Conservation (phyloP, 1,140 invertebrate genomes). For the Trachymyrmex cornetzi region DNA sequence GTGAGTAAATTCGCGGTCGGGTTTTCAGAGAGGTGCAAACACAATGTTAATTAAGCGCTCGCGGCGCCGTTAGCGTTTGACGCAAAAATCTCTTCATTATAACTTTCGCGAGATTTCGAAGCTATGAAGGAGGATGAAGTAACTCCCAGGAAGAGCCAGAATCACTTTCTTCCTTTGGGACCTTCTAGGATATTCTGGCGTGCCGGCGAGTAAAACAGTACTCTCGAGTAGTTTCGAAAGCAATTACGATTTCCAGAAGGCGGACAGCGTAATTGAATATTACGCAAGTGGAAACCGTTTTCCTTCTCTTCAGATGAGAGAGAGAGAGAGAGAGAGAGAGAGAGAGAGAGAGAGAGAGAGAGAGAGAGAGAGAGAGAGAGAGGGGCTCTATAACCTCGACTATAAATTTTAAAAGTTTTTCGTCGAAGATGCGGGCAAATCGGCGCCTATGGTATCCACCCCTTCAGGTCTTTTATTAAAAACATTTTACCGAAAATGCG, state of each 20-base stretch:
- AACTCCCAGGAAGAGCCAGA: slow-evolving; percentile 15
- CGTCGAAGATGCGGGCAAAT: slow-evolving; percentile 31
- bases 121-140: slow-evolving; percentile 35
- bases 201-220: slow-evolving; percentile 32
- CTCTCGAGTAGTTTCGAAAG: slow-evolving; percentile 59
- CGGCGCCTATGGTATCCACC: slow-evolving; percentile 1
- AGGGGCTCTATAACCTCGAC: slow-evolving; percentile 3
- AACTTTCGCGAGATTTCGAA: slow-evolving; percentile 76
- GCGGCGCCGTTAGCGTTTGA: slow-evolving; percentile 20
- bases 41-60: slow-evolving; percentile 79
- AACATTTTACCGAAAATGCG: slow-evolving; percentile 9
- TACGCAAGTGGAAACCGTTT: slow-evolving; percentile 22
- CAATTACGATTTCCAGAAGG: slow-evolving; percentile 58
- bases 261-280: slow-evolving; percentile 61
- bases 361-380: too few species aligned
- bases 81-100: slow-evolving; percentile 80
- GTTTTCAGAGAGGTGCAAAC: slow-evolving; percentile 75
- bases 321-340: neutral
- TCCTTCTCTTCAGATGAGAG: neutral
- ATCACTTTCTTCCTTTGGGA: slow-evolving; percentile 65
- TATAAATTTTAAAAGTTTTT: slow-evolving; percentile 57
- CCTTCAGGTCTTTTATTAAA: slow-evolving; percentile 44
- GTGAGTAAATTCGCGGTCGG: slow-evolving; percentile 47
- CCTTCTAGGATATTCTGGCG: slow-evolving; percentile 33
- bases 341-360: neutral